Conservation (phyloP, 1,140 invertebrate species). For the Apolygus lucorum region DNA sequence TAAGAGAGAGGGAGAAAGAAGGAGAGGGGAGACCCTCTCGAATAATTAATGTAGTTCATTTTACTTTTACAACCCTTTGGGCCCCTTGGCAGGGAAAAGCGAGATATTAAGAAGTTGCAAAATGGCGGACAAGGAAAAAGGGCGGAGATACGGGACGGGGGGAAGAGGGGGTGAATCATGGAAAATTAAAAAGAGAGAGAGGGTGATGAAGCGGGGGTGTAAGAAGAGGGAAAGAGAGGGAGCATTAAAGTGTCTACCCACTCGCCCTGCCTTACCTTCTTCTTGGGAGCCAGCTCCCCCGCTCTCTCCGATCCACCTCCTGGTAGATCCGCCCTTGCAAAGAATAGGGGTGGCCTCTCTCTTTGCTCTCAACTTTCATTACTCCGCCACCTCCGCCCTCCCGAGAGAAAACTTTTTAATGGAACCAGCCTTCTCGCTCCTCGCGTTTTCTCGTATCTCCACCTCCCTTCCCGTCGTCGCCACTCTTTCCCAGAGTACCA, state of each 20-base stretch:
- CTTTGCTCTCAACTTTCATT: conserved; percentile 24
- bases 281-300: neutral
- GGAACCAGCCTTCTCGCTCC: conserved; percentile 22
- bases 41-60: conserved; percentile 36
- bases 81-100: conserved; percentile 17
- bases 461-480: neutral
- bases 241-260: neutral
- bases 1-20: neutral
- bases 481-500: neutral
- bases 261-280: neutral
- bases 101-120: conserved; percentile 36
- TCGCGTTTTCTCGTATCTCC: neutral
- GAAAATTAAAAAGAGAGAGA: conserved; percentile 35
- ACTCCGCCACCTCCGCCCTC: neutral
- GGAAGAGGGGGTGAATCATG: conserved; percentile 25
- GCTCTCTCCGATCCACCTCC: neutral
- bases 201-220: conserved; percentile 21
- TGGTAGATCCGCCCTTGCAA: neutral
- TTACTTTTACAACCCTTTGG: conserved; percentile 33
- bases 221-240: conserved; percentile 25
- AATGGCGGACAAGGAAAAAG: conserved; percentile 31
- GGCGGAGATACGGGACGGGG: neutral
- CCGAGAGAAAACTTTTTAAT: conserved; percentile 28
- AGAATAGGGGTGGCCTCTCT: neutral
- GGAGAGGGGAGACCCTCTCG: neutral